These are phyloP conservation scores for Lepidurus apus DNA, from an alignment of 1,140 invertebrate species.

Conservation along the genomic window DNA sequence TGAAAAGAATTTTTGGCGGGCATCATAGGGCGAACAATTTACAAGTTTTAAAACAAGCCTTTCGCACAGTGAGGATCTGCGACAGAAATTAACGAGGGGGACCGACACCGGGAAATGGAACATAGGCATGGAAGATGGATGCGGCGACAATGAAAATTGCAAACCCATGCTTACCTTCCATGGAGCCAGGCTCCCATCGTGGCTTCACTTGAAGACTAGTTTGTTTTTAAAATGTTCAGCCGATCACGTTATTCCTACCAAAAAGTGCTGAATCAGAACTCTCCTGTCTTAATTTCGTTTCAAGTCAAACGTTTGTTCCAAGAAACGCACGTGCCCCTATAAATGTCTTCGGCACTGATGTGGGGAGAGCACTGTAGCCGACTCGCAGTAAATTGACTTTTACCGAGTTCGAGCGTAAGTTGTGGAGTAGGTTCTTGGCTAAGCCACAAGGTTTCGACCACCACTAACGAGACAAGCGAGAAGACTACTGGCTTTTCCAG, in stretches of 20 bases:
- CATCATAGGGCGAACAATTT: background rate
- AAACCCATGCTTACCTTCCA: background rate
- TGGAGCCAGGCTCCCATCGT: slow-evolving; percentile 1
- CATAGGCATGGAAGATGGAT: background rate
- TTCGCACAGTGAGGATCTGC: background rate
- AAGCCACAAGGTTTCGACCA: background rate
- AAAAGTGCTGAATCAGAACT: background rate
- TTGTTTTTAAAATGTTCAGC: background rate
- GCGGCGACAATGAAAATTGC: background rate
- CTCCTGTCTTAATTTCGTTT: background rate
- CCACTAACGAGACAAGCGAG: slow-evolving; percentile 12
- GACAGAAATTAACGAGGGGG: background rate
- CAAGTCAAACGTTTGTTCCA: slow-evolving; percentile 7
- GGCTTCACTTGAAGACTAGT: background rate
- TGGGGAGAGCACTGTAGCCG: background rate
- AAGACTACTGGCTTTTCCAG: slow-evolving; percentile 2
- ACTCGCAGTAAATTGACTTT: background rate
- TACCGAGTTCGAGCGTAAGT: background rate
- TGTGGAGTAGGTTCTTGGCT: slow-evolving; percentile 7
- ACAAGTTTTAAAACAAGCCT: background rate
- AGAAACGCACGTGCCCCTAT: slow-evolving; percentile 7
- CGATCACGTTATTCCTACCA: background rate
- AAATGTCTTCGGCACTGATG: background rate
- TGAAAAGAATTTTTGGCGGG: background rate
- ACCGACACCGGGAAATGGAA: background rate